A percentile compares a stretch with the other conserved stretches of the same genome.
phyloP scores from a whole-genome alignment of 2,888 invertebrate species.

The Candidula unifasciata region DNA sequence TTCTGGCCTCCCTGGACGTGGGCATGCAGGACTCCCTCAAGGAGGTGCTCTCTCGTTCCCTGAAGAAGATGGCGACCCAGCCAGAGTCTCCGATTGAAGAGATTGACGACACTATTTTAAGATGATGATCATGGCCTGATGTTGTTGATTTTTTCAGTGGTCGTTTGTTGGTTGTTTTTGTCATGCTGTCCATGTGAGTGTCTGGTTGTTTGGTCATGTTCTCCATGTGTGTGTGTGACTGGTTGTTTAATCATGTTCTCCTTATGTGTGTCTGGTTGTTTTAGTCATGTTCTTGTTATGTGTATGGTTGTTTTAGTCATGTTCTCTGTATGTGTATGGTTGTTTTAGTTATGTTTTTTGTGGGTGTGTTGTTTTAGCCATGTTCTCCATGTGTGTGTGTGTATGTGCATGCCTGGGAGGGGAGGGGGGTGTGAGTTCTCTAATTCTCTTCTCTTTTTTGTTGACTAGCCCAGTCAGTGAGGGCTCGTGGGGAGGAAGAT shows the following conservation, averaged over 20 bases:
- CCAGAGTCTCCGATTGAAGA: conserved; percentile 89
- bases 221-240: background rate
- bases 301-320: background rate
- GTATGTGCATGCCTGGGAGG: too few species aligned
- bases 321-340: background rate
- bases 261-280: background rate
- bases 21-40: conserved; percentile 92
- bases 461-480: too few species aligned
- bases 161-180: background rate
- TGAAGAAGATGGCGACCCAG: conserved; percentile 87
- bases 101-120: conserved; percentile 89
- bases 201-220: background rate
- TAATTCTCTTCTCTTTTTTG: too few species aligned
- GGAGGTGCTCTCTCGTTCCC: conserved; percentile 92
- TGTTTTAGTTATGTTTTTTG: background rate
- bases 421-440: too few species aligned
- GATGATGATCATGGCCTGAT: conserved; percentile 42
- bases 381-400: too few species aligned
- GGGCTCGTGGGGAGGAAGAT: too few species aligned
- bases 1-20: conserved; percentile 87
- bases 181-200: background rate
- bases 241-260: background rate
- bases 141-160: background rate
- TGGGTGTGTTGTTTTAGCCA: background rate
- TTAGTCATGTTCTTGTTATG: background rate